A percentile compares a stretch with the other conserved stretches of the same genome.
phyloP scores from a whole-genome alignment of 2,113 vertebrate genomes.

The Ceyx cyanopectus region DNA sequence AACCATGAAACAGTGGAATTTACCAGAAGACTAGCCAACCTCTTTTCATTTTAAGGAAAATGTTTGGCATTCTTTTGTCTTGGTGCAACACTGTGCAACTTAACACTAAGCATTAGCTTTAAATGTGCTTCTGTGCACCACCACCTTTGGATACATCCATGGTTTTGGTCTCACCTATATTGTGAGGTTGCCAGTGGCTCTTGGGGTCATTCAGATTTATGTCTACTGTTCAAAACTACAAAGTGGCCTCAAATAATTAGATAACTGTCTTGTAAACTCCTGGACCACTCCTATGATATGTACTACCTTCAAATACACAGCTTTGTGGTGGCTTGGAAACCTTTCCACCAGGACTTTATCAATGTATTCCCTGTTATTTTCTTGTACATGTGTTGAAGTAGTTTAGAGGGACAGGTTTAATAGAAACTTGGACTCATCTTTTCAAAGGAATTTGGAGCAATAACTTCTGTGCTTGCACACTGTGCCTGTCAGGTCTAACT shows the following conservation, averaged over 20 bases:
- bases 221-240: not conserved
- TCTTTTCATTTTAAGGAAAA: not conserved
- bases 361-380: not conserved
- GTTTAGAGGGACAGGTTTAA: not conserved
- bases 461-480: not conserved
- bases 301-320: not conserved
- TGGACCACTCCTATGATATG: not conserved
- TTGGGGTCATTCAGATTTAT: not conserved
- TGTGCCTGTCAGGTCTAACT: not conserved
- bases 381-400: not conserved
- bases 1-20: not conserved
- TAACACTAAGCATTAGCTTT: not conserved
- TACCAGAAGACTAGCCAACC: not conserved
- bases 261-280: not conserved
- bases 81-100: not conserved
- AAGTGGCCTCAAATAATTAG: not conserved
- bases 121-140: not conserved
- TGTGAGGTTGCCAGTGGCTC: not conserved
- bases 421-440: not conserved
- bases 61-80: not conserved
- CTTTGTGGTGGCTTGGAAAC: not conserved
- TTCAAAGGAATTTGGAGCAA: conserved; percentile 15
- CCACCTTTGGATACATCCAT: not conserved
- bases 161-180: not conserved
- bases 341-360: not conserved